Evolutionary conservation across 2,888 invertebrate species (phyloP).

Genomic region (Ennomos quercinarius): DNA sequence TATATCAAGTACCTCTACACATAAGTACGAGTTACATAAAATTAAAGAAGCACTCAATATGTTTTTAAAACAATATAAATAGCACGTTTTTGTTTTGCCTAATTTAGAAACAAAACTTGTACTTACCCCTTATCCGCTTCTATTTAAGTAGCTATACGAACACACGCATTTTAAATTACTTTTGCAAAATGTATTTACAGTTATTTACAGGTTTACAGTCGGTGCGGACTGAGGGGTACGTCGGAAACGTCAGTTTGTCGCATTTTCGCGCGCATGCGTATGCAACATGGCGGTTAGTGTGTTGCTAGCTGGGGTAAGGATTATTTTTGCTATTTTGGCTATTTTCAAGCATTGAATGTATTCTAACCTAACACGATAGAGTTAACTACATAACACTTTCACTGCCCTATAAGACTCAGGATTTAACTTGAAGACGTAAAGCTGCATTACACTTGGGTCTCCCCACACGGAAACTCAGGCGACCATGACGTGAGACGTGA

Average conservation of each 20-base stretch:
- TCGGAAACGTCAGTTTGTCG: slow-evolving; percentile 75
- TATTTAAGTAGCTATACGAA: slow-evolving; percentile 20
- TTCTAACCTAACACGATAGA: too few relatives aligned
- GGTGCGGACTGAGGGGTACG: slow-evolving; percentile 57
- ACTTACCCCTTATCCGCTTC: slow-evolving; percentile 21
- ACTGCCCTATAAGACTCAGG: too few relatives aligned
- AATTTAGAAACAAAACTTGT: not conserved
- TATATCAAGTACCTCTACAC: slow-evolving; percentile 16
- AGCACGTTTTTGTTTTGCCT: not conserved
- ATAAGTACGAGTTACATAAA: slow-evolving; percentile 23
- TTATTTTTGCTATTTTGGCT: not conserved
- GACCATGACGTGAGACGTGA: too few relatives aligned
- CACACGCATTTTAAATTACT: slow-evolving; percentile 44
- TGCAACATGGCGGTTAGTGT: slow-evolving; percentile 27
- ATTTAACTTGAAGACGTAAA: too few relatives aligned
- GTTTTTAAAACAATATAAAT: slow-evolving; percentile 1
- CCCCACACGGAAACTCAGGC: too few relatives aligned
- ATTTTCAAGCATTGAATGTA: not conserved
- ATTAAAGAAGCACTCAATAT: slow-evolving; percentile 1
- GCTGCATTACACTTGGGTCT: too few relatives aligned
- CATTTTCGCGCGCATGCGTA: slow-evolving; percentile 74
- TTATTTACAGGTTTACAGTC: slow-evolving; percentile 57
- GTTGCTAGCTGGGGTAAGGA: slow-evolving; percentile 3
- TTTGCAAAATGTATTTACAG: slow-evolving; percentile 68
- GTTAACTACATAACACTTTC: too few relatives aligned